Evolutionary conservation across 92 coral and sea anemone species (phyloP).

Genomic region (Heteractis magnifica): DNA sequence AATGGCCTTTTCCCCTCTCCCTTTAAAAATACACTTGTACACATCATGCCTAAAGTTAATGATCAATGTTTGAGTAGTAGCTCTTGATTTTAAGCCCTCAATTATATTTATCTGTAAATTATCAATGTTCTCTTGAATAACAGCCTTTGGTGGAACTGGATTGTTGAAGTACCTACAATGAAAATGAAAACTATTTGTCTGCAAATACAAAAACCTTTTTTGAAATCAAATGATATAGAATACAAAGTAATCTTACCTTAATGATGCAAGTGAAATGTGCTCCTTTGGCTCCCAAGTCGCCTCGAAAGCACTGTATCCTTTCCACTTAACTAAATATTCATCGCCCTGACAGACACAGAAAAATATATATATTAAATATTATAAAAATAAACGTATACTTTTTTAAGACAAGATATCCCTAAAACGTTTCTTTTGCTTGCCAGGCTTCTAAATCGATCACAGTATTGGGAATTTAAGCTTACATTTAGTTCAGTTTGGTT

Average conservation of each 20-base stretch:
- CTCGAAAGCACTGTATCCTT: slow-evolving; percentile 16
- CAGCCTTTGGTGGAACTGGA: slow-evolving; percentile 11
- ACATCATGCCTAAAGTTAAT: slow-evolving; percentile 52
- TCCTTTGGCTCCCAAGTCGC: slow-evolving; percentile 23
- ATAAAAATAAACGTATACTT: too few species aligned
- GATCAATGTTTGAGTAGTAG: slow-evolving; percentile 19
- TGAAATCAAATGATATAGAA: too few species aligned
- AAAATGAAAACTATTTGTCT: neutral
- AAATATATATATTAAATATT: too few species aligned
- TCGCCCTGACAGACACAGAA: slow-evolving; percentile 17
- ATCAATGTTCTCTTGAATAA: slow-evolving; percentile 38
- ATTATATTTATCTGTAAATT: slow-evolving; percentile 5
- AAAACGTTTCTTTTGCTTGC: too few species aligned
- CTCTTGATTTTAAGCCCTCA: slow-evolving; percentile 31
- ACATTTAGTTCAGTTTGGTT: too few species aligned
- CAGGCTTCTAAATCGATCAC: too few species aligned
- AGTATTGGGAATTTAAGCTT: too few species aligned
- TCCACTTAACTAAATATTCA: slow-evolving; percentile 22
- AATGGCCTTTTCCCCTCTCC: slow-evolving; percentile 3
- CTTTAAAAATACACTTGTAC: slow-evolving; percentile 37
- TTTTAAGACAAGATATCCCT: too few species aligned
- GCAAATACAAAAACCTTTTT: too few species aligned
- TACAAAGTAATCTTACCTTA: too few species aligned
- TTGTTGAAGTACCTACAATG: slow-evolving; percentile 27
- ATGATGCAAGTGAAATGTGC: neutral